These are phyloP conservation scores for Acanthaster planci DNA, from an alignment of 35 echinoderm and acorn worm species.

Conservation along the genomic window DNA sequence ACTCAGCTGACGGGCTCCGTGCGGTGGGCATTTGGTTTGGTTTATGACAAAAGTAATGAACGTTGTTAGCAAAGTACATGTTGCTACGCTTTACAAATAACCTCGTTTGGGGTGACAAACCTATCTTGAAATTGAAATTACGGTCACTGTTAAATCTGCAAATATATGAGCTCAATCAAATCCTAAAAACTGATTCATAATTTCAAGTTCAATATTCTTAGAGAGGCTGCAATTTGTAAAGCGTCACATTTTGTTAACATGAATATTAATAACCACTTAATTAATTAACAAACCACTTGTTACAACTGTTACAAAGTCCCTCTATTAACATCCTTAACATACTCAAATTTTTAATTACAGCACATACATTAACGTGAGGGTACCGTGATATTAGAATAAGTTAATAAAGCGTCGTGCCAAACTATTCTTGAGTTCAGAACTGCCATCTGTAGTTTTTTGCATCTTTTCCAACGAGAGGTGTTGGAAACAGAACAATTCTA, in stretches of 20 bases:
- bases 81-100: background rate
- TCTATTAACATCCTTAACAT: constrained; percentile 1
- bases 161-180: no score
- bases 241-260: constrained; percentile 14
- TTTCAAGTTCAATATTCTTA: no score
- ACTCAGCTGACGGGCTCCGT: background rate
- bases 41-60: constrained; percentile 11
- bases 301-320: background rate
- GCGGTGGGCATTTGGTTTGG: background rate
- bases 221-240: background rate
- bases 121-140: no score
- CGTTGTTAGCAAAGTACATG: constrained; percentile 11
- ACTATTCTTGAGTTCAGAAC: no score
- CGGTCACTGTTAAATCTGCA: no score
- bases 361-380: constrained; percentile 8
- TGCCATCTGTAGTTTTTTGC: no score
- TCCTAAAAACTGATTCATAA: no score
- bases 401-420: background rate
- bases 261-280: no score
- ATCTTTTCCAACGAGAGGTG: no score
- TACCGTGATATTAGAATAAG: background rate
- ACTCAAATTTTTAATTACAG: background rate
- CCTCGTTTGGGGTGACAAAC: background rate
- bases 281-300: background rate
- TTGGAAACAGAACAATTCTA: no score